Evolutionary conservation across 2,888 invertebrate species (phyloP).

Genomic region (Nomada fabriciana): DNA sequence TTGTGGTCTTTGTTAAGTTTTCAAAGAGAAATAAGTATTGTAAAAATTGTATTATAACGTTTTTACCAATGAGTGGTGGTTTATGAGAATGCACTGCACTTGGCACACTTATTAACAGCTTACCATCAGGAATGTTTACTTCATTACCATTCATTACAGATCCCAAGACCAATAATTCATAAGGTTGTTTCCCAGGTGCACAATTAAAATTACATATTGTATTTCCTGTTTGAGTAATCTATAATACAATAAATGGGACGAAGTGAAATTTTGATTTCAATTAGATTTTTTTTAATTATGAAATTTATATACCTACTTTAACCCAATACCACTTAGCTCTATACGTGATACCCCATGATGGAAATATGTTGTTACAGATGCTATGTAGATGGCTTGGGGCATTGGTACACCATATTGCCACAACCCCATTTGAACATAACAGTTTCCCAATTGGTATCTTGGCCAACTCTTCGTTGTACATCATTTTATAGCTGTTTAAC

Average conservation of each 20-base stretch:
- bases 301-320: slow-evolving; percentile 86
- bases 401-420: slow-evolving; percentile 98
- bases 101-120: slow-evolving; percentile 92
- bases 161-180: slow-evolving; percentile 91
- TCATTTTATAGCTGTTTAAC: slow-evolving; percentile 89
- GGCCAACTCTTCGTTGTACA: slow-evolving; percentile 90
- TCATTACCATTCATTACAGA: slow-evolving; percentile 80
- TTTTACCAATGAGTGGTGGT: slow-evolving; percentile 91
- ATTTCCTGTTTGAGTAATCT: slow-evolving; percentile 89
- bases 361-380: slow-evolving; percentile 90
- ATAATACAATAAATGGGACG: slow-evolving; percentile 21
- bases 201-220: slow-evolving; percentile 89
- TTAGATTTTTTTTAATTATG: neutral
- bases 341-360: slow-evolving; percentile 90
- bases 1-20: slow-evolving; percentile 3
- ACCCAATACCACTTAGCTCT: slow-evolving; percentile 94
- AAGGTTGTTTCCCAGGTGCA: slow-evolving; percentile 93
- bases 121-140: slow-evolving; percentile 84
- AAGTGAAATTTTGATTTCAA: neutral
- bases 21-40: slow-evolving; percentile 12
- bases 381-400: slow-evolving; percentile 89
- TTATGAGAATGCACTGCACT: slow-evolving; percentile 98
- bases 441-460: slow-evolving; percentile 89
- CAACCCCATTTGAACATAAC: slow-evolving; percentile 87
- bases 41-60: slow-evolving; percentile 1